Conservation (phyloP, 2,113 vertebrate genomes). For the Mormoops blainvillei region DNA sequence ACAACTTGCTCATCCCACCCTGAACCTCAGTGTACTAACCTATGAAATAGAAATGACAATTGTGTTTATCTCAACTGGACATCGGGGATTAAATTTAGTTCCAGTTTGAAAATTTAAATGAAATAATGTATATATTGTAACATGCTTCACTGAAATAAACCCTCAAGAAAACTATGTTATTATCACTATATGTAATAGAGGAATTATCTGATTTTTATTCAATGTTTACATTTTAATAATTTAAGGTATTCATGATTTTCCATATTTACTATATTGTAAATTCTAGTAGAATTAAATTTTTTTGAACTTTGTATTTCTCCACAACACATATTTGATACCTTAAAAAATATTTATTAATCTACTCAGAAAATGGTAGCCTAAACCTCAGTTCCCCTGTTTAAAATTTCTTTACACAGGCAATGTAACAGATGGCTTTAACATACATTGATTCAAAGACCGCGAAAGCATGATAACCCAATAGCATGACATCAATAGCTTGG, state of each 20-base stretch:
- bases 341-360: background rate
- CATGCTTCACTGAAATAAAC: background rate
- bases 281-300: background rate
- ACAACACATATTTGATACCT: background rate
- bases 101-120: background rate
- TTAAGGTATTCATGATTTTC: background rate
- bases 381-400: background rate
- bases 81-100: background rate
- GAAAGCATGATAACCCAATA: constrained; percentile 56
- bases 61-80: background rate
- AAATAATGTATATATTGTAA: background rate
- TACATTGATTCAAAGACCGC: constrained; percentile 2
- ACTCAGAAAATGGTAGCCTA: background rate
- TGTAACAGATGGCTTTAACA: background rate
- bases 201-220: background rate
- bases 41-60: background rate
- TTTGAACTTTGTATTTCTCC: background rate
- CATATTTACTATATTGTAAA: background rate
- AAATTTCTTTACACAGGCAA: background rate
- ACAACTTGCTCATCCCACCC: background rate
- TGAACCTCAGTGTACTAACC: background rate
- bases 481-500: background rate
- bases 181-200: background rate
- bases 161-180: background rate
- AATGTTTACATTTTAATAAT: background rate